Percentiles rank a stretch among this genome's conserved stretches.
Conservation (phyloP, 2,888 invertebrate genomes). For the Caenorhabditis sp. region DNA sequence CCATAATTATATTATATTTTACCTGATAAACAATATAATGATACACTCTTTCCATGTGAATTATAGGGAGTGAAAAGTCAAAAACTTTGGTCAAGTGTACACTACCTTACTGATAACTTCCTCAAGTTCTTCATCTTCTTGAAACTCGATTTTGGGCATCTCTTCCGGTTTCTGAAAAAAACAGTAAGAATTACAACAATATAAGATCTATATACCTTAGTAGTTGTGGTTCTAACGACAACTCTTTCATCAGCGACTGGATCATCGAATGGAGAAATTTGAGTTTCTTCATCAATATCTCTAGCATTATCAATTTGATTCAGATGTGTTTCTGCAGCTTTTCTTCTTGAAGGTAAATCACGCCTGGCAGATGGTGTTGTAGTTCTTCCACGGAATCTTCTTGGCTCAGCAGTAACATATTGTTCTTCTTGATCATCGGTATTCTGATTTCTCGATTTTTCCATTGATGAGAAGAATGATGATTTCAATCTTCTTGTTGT, state of each 20-base stretch:
- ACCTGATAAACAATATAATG: neutral
- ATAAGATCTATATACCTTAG: slow-evolving; percentile 9
- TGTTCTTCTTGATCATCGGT: slow-evolving; percentile 7
- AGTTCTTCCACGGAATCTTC: slow-evolving; percentile 33
- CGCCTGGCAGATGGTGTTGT: slow-evolving; percentile 47
- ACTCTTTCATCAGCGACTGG: slow-evolving; percentile 14
- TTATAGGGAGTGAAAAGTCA: neutral
- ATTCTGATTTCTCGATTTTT: neutral
- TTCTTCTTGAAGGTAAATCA: slow-evolving; percentile 40
- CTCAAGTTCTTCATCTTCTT: slow-evolving; percentile 52
- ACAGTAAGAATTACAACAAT: neutral
- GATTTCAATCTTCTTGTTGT: slow-evolving; percentile 21
- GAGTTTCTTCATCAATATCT: slow-evolving; percentile 55
- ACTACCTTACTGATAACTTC: slow-evolving; percentile 47
- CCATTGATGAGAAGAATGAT: slow-evolving; percentile 34
- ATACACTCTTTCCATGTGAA: neutral
- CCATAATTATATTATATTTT: neutral
- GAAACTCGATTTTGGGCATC: slow-evolving; percentile 38
- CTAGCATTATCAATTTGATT: slow-evolving; percentile 52
- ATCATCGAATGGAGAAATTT: slow-evolving; percentile 54
- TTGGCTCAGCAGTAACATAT: slow-evolving; percentile 7
- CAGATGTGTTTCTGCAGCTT: slow-evolving; percentile 19
- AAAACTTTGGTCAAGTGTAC: neutral
- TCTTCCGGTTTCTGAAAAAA: slow-evolving; percentile 21
- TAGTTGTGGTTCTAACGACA: slow-evolving; percentile 18